phyloP scores from a whole-genome alignment of 2,888 invertebrate species.

The Lasioglossum calceatum region DNA sequence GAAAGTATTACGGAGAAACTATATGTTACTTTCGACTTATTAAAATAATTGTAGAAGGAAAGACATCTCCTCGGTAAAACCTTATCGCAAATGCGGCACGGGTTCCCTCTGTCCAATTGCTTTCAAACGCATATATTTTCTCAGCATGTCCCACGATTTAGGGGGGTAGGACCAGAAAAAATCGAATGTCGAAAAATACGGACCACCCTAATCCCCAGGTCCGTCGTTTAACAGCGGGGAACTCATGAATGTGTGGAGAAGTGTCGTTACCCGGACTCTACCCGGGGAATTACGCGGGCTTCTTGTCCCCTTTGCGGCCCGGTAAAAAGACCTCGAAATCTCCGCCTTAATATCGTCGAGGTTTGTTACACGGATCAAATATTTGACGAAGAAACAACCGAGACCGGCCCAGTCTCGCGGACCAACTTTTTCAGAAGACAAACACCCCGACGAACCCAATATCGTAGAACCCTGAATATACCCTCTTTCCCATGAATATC shows the following conservation, averaged over 20 bases:
- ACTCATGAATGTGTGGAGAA: conserved; percentile 33
- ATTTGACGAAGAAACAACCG: conserved; percentile 37
- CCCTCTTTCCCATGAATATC: conserved; percentile 32
- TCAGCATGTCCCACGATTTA: background rate
- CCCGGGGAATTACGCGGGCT: background rate
- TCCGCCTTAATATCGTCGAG: conserved; percentile 12
- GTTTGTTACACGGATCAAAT: conserved; percentile 31
- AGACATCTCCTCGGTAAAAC: no score
- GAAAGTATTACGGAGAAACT: no score
- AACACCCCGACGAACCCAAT: conserved; percentile 37
- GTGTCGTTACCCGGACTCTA: background rate
- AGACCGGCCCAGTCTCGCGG: background rate
- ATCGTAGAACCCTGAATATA: conserved; percentile 30
- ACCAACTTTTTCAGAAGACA: conserved; percentile 43
- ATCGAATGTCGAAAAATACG: background rate
- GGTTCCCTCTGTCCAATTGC: no score
- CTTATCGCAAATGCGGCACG: no score
- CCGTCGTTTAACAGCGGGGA: conserved; percentile 7
- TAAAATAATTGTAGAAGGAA: no score
- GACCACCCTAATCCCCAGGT: background rate
- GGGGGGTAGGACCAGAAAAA: background rate
- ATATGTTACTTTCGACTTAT: no score
- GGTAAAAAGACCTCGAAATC: background rate
- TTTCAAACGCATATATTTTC: no score
- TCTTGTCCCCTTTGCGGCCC: background rate